phyloP scores from a whole-genome alignment of 1,140 invertebrate genomes.

The Myzus persicae region DNA sequence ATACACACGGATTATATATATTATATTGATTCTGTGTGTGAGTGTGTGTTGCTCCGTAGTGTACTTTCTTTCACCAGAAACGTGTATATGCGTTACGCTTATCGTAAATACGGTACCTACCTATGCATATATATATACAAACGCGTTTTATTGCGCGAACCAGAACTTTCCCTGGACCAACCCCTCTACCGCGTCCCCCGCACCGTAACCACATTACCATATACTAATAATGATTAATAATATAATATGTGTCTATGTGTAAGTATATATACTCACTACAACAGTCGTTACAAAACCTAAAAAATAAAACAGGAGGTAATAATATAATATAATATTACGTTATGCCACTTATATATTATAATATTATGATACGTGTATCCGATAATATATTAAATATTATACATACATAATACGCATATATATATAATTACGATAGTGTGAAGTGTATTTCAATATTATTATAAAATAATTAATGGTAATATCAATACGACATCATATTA shows the following conservation, averaged over 20 bases:
- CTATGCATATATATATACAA: background rate
- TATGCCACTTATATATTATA: background rate
- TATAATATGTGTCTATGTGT: background rate
- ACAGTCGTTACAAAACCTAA: background rate
- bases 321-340: constrained; percentile 1
- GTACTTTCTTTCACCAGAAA: constrained; percentile 9
- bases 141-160: constrained; percentile 18
- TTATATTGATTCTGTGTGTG: background rate
- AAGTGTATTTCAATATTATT: background rate
- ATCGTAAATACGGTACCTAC: background rate
- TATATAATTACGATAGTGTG: background rate
- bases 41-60: too few species aligned
- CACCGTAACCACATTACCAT: background rate
- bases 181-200: background rate
- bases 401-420: too few species aligned
- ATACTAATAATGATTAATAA: background rate
- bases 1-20: background rate
- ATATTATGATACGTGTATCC: background rate
- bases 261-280: background rate
- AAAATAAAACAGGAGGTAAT: background rate
- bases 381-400: too few species aligned
- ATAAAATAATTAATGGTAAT: background rate
- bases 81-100: background rate
- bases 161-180: constrained; percentile 17
- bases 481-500: background rate